Percentiles rank a stretch among this genome's conserved stretches.
phyloP scores from a whole-genome alignment of 1,140 invertebrate genomes.

The Phthorimaea operculella region DNA sequence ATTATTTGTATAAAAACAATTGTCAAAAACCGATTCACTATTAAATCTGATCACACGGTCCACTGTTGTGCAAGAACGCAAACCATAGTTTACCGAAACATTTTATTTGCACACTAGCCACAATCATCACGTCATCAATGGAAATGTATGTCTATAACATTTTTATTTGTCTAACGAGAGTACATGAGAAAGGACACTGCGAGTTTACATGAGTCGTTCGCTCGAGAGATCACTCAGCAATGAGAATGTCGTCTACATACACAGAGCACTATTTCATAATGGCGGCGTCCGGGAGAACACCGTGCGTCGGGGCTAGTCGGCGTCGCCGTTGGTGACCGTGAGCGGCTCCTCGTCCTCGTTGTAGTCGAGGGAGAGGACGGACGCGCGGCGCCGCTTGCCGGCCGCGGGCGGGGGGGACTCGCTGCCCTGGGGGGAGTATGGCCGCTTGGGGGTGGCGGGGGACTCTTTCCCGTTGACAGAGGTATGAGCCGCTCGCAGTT shows the following conservation, averaged over 20 bases:
- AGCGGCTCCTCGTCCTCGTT: conserved; percentile 73
- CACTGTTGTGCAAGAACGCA: conserved; percentile 56
- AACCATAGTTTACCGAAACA: conserved; percentile 47
- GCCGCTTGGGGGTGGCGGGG: conserved; percentile 43
- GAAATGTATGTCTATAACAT: conserved; percentile 37
- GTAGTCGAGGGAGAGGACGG: conserved; percentile 77
- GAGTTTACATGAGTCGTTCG: conserved; percentile 22
- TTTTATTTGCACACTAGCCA: conserved; percentile 49
- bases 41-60: conserved; percentile 58
- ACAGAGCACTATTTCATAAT: conserved; percentile 33
- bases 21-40: conserved; percentile 62
- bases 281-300: conserved; percentile 33
- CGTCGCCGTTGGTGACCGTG: conserved; percentile 59
- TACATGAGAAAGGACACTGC: conserved; percentile 35
- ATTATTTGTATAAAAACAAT: conserved; percentile 51
- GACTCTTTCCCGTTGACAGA: conserved; percentile 41
- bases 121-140: conserved; percentile 54
- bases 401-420: conserved; percentile 53
- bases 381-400: conserved; percentile 73
- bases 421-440: conserved; percentile 64
- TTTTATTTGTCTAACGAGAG: conserved; percentile 52
- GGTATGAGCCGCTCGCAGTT: conserved; percentile 77
- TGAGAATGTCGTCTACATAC: conserved; percentile 20
- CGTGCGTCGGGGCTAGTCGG: conserved; percentile 44
- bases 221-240: conserved; percentile 21